Percentiles rank a stretch among this genome's conserved stretches.
Evolutionary conservation across 2,113 vertebrate genomes (phyloP).

Genomic region (Sylvia atricapilla): DNA sequence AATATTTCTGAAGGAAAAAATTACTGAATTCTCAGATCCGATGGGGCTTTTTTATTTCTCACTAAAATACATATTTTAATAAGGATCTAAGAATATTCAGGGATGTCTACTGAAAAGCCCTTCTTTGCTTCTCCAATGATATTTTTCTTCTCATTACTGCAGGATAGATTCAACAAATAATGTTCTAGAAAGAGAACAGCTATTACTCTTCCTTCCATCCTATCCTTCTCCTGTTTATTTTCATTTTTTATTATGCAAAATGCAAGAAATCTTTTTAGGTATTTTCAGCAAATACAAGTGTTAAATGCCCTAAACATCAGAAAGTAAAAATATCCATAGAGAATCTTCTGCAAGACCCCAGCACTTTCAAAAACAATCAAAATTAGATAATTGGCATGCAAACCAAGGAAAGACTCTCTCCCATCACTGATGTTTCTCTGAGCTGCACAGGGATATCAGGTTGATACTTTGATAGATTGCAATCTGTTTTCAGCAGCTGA

Average conservation of each 20-base stretch:
- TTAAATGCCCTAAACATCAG: background rate
- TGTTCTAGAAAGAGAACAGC: background rate
- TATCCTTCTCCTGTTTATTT: background rate
- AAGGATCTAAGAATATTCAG: background rate
- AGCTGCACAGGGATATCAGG: constrained; percentile 11
- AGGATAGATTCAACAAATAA: background rate
- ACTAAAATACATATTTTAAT: background rate
- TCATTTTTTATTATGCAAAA: background rate
- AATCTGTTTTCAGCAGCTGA: constrained; percentile 77
- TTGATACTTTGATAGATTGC: constrained; percentile 72
- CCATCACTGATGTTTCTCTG: background rate
- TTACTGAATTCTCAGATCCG: background rate
- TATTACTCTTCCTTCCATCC: background rate
- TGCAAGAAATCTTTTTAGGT: background rate
- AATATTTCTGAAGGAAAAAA: background rate
- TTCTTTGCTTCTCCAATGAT: background rate
- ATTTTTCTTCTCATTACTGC: background rate
- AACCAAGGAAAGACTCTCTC: background rate
- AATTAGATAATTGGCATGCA: background rate
- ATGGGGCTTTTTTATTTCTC: background rate
- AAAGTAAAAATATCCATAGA: background rate
- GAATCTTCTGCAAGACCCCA: background rate
- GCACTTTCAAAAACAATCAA: background rate
- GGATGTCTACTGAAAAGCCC: background rate
- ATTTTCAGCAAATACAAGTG: background rate